A percentile compares a stretch with the other conserved stretches of the same genome.
Evolutionary conservation across 2,113 vertebrate genomes (phyloP).

Genomic region (Petaurus breviceps): DNA sequence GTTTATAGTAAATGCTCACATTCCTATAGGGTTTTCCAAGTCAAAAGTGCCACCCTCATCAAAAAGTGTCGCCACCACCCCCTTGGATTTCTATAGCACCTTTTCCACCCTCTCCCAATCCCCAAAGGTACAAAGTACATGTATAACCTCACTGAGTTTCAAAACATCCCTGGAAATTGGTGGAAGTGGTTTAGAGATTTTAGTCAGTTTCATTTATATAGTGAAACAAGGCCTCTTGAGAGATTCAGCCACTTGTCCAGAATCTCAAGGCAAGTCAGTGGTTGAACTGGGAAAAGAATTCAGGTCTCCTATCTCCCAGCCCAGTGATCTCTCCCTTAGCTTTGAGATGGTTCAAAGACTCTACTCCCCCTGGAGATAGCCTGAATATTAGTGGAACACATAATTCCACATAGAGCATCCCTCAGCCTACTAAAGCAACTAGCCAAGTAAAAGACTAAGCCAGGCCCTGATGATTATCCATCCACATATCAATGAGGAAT

Average conservation of each 20-base stretch:
- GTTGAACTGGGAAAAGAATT: neutral
- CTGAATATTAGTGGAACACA: neutral
- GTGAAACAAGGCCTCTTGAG: neutral
- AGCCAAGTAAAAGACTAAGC: neutral
- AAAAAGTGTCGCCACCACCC: neutral
- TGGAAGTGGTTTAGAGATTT: neutral
- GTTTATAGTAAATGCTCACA: neutral
- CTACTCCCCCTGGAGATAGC: neutral
- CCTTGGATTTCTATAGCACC: neutral
- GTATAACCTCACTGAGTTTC: neutral
- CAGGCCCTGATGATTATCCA: neutral
- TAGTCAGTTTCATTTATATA: neutral
- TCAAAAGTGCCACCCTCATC: neutral
- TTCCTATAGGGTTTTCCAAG: neutral
- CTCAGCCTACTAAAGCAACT: neutral
- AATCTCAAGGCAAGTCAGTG: neutral
- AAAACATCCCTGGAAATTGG: neutral
- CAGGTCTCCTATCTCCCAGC: neutral
- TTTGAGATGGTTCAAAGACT: neutral
- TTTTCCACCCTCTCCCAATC: neutral
- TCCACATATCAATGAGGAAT: neutral
- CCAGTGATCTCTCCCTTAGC: neutral
- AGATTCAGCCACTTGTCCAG: neutral
- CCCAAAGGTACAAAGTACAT: neutral
- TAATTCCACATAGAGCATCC: neutral